Conservation (phyloP, 1,140 invertebrate genomes). For the Drosophila guanche region DNA sequence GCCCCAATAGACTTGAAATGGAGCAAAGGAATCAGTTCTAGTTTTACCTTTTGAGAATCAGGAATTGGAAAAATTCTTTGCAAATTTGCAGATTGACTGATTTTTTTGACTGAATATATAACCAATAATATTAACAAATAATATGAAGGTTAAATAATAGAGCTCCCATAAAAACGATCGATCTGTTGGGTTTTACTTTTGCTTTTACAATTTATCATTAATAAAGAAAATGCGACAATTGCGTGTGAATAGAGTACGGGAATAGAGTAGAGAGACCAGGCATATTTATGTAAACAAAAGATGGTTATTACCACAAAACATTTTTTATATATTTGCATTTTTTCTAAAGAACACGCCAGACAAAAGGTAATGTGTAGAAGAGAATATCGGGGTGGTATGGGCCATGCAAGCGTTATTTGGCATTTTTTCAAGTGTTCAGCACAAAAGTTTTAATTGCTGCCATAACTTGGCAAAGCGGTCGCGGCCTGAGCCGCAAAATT, state of each 20-base stretch:
- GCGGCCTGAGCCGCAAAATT: conserved; percentile 49
- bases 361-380: conserved; percentile 4
- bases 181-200: no score
- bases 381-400: conserved; percentile 7
- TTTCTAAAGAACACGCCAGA: conserved; percentile 12
- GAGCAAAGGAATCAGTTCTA: no score
- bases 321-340: conserved; percentile 27
- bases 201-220: conserved; percentile 13
- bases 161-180: no score
- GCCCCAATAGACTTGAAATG: no score
- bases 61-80: background rate
- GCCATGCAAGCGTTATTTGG: conserved; percentile 29
- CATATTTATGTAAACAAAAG: conserved; percentile 20
- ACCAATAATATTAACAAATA: no score
- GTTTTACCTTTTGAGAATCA: no score
- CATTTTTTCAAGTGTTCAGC: conserved; percentile 53
- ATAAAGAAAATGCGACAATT: conserved; percentile 16
- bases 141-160: no score
- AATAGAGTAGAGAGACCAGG: no score
- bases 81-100: no score
- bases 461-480: conserved; percentile 65
- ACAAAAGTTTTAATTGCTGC: conserved; percentile 73
- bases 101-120: background rate
- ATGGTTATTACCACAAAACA: conserved; percentile 34
- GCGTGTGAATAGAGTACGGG: conserved; percentile 13